These are phyloP conservation scores for Trichopoda pennipes DNA, from an alignment of 2,888 invertebrate genomes.

Conservation along the genomic window DNA sequence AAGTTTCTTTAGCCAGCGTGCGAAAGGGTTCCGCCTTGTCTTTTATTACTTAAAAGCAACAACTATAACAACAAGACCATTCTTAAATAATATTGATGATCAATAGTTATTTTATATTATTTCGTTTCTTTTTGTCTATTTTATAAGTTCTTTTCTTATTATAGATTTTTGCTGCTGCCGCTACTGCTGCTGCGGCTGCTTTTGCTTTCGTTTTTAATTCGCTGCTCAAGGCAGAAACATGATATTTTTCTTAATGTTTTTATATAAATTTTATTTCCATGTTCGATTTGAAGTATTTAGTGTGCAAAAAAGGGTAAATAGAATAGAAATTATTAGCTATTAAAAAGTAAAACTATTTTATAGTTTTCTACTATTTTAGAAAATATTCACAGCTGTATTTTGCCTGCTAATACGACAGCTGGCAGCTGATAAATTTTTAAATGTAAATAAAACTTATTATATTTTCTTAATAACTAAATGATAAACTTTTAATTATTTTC, in stretches of 20 bases:
- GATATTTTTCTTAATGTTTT: conserved; percentile 68
- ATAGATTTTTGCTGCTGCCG: conserved; percentile 13
- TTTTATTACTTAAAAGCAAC: conserved; percentile 10
- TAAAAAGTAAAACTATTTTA: conserved; percentile 36
- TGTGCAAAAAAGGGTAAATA: conserved; percentile 48
- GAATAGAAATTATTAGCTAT: conserved; percentile 53
- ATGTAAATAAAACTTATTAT: conserved; percentile 7
- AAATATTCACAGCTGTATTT: conserved; percentile 58
- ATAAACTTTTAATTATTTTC: background rate
- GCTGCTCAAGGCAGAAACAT: conserved; percentile 57
- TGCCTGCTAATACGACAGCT: conserved; percentile 65
- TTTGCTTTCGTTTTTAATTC: conserved; percentile 32
- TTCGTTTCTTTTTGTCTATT: conserved; percentile 53
- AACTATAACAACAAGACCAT: conserved; percentile 26
- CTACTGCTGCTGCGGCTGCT: conserved; percentile 1
- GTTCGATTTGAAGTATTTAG: conserved; percentile 32
- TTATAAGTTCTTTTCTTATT: conserved; percentile 26
- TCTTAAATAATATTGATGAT: conserved; percentile 53
- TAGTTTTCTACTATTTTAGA: conserved; percentile 37
- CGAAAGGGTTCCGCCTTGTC: conserved; percentile 71
- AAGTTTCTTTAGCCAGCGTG: conserved; percentile 67
- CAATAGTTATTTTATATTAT: conserved; percentile 49
- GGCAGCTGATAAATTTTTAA: conserved; percentile 59
- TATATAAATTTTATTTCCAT: conserved; percentile 55
- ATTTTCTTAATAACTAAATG: background rate